Base-by-base conservation (phyloP, 2,888 invertebrate species). In the Trypoxylon attenuatum region DNA sequence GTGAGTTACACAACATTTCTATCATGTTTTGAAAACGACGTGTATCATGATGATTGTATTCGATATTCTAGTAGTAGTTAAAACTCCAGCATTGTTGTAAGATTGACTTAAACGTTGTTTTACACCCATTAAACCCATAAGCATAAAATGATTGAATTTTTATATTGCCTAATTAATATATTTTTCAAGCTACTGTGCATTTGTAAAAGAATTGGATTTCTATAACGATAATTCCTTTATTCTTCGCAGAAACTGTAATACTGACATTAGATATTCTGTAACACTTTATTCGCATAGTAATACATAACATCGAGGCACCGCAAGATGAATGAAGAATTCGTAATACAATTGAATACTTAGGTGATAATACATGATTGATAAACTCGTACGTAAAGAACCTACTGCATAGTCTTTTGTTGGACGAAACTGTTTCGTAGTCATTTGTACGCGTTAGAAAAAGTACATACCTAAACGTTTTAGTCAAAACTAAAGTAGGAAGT, bases 311-410 rank as follows among this genome's bases (percentile, higher is more conserved):
- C 25, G 46, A 51, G 49, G 41, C 45, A 53, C 39, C 23, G 13
- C 6, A 25, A n/a, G 23, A 54, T 58, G 50, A 50, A n/a, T 46
- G 13, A 43, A 60, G 51, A 60, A 49, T 68, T 67, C 43, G 19
- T 21, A 18, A 21, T 18, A 10, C 10, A 33, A 27, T 8, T 13
- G 5, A 39, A 15, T 33, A 29, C 47, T 39, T 21, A 18, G 3
- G 18, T 49, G 50, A 25, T 33, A 47, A 38, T 18, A 29, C 50
- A 39, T 42, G 2, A 15, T 54, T 19, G 15, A 33, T 33, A 13
- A 1, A 3, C 33, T 33, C 33, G 13, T 5, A 33, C 33, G 13
- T 8, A 13, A 33, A 33, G 13, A 33, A 13, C 10, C 33, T 13
- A 33, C 13, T 33, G 10, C 6, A 8, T 43, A 29, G n/a, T 39